These are phyloP conservation scores for Dryobates pubescens DNA, from an alignment of 2,797 vertebrate genomes.

Conservation along the genomic window DNA sequence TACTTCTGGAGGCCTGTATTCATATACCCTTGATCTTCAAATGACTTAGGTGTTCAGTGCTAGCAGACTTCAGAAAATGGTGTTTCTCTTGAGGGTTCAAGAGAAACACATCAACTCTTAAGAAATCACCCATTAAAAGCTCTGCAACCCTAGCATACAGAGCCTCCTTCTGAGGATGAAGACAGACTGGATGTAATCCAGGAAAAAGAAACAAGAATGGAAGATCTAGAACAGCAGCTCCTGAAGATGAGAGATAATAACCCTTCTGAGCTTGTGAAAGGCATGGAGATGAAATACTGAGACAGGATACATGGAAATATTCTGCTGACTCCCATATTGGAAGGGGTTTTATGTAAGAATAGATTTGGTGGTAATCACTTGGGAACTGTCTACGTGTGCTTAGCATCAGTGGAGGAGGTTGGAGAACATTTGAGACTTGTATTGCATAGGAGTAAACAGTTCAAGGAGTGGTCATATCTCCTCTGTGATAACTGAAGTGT, in stretches of 20 bases:
- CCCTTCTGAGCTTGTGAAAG: neutral
- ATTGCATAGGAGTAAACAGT: neutral
- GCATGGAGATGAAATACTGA: neutral
- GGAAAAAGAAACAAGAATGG: neutral
- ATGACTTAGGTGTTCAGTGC: neutral
- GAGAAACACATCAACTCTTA: neutral
- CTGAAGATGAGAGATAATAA: neutral
- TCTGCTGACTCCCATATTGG: neutral
- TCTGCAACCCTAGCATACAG: neutral
- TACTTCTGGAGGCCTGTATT: neutral
- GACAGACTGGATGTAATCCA: neutral
- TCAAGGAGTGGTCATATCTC: neutral
- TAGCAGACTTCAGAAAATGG: neutral
- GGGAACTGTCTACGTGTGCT: fast-evolving
- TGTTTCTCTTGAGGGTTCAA: neutral
- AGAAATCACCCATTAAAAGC: neutral
- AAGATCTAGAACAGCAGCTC: neutral
- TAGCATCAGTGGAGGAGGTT: neutral
- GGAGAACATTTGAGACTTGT: neutral
- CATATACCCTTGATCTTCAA: neutral
- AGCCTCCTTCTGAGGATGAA: neutral
- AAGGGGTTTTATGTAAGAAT: neutral
- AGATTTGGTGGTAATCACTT: neutral
- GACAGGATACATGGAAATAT: neutral
- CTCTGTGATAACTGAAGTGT: neutral